Evolutionary conservation across 1,140 invertebrate species (phyloP), one percentile per base, ranked within the genome.

Genomic region (Drosophila sechellia): DNA sequence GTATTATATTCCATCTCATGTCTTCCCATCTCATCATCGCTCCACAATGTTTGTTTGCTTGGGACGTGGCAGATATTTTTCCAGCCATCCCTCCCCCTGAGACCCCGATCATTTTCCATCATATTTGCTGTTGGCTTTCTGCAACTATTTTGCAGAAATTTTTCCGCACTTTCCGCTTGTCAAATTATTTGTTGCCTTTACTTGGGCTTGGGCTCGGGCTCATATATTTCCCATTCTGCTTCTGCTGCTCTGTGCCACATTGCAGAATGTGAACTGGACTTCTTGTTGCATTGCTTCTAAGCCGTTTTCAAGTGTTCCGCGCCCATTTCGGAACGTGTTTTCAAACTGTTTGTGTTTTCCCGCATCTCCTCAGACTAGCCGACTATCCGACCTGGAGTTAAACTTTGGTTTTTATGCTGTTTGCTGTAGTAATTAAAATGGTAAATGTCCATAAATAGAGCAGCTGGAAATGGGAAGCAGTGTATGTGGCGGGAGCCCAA

Each of bases 251-350:
- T 56, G 46, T 73, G 56, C 35, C 65, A 49, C 46, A 48, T 57
- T 71, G 27, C 17, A 52, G 65, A 57, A 48, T 69, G 61, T n/a
- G 57, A 66, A 20, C 34, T 48, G 34, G 39, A 15, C 63, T 59
- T 35, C 20, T 22, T n/a, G 17, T 43, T 43, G 60, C 40, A 61
- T 22, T 45, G 45, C 6, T 63, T 52, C 64, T 45, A 52, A 52
- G 45, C 46, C 64, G 49, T 65, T 68, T 52, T 13, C 42, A 34
- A 61, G 35, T 17, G 45, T 20, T 68, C 64, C 64, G 64, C 60
- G 78, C 72, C 49, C 50, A 63, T 68, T 69, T 59, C n/a, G 49
- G 58, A 65, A 81, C 79, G 79, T 81, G 79, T 84, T 75, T 83
- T 74, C 45, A 64, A 48, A 27, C 37, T 37, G 35, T 52, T 54